phyloP scores from a whole-genome alignment of 1,140 invertebrate species.

The Aphelenchoides fujianensis region DNA sequence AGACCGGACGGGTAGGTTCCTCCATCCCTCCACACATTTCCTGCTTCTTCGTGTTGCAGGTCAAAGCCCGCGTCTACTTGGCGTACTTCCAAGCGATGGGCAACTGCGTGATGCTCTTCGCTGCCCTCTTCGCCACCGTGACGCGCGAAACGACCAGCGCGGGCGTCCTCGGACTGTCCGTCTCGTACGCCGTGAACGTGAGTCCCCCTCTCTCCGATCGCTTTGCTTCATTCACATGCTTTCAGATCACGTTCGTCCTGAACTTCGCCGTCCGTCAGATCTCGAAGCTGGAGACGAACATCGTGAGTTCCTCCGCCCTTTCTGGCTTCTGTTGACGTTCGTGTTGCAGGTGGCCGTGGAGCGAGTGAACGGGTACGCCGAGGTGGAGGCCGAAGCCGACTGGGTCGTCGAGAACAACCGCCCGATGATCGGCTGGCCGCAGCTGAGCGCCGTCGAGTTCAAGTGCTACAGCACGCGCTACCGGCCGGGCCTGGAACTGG shows the following conservation, averaged over 20 bases:
- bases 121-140: constrained; percentile 65
- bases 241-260: constrained; percentile 80
- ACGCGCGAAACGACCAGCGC: constrained; percentile 50
- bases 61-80: constrained; percentile 60
- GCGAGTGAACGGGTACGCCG: constrained; percentile 90
- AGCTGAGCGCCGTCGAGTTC: constrained; percentile 44
- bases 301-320: too few species aligned
- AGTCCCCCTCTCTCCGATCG: too few species aligned
- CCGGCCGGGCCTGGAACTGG: constrained; percentile 70
- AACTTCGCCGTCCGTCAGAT: constrained; percentile 96
- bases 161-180: constrained; percentile 63
- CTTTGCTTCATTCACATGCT: too few species aligned
- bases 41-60: constrained; percentile 31
- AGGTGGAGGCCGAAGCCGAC: constrained; percentile 69
- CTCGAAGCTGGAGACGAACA: constrained; percentile 83
- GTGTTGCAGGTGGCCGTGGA: constrained; percentile 94
- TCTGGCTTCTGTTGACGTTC: too few species aligned
- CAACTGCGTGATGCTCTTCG: constrained; percentile 66
- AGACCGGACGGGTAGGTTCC: constrained; percentile 56
- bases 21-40: too few species aligned
- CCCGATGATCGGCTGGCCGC: constrained; percentile 41
- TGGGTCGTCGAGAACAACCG: constrained; percentile 14
- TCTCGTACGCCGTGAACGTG: constrained; percentile 63
- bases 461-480: constrained; percentile 54
- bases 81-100: constrained; percentile 67